Conservation (phyloP, 2,113 vertebrate genomes). For the Psilopsiagon aymara region DNA sequence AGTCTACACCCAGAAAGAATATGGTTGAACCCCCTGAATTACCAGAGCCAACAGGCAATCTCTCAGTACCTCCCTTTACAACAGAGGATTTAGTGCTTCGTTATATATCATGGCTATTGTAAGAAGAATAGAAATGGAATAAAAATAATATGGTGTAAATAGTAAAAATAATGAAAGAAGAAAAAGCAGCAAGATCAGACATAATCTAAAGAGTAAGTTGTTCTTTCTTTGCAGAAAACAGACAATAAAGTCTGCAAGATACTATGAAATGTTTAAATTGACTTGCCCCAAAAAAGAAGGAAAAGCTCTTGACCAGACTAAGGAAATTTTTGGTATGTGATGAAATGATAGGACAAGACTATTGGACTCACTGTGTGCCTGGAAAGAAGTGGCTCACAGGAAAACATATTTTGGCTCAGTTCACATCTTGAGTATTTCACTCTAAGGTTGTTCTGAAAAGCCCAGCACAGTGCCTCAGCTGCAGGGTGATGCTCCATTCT, state of each 20-base stretch:
- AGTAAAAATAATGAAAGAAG: background rate
- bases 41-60: background rate
- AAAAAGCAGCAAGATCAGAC: constrained; percentile 7
- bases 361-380: background rate
- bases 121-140: constrained; percentile 11
- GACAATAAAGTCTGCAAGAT: background rate
- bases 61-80: background rate
- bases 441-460: background rate
- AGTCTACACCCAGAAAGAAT: background rate
- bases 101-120: background rate
- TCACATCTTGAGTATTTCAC: background rate
- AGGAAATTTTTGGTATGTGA: constrained; percentile 19
- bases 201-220: constrained; percentile 5
- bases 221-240: constrained; percentile 1
- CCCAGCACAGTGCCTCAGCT: background rate
- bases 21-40: background rate
- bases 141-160: constrained; percentile 7
- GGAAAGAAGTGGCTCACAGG: background rate
- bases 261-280: constrained; percentile 15
- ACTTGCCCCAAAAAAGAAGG: constrained; percentile 20
- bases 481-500: background rate
- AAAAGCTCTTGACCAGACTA: constrained; percentile 27
- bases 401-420: background rate
- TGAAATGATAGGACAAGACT: background rate
- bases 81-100: background rate